Base-by-base conservation (phyloP, 2,888 invertebrate genomes). In the Spilarctia lutea region DNA sequence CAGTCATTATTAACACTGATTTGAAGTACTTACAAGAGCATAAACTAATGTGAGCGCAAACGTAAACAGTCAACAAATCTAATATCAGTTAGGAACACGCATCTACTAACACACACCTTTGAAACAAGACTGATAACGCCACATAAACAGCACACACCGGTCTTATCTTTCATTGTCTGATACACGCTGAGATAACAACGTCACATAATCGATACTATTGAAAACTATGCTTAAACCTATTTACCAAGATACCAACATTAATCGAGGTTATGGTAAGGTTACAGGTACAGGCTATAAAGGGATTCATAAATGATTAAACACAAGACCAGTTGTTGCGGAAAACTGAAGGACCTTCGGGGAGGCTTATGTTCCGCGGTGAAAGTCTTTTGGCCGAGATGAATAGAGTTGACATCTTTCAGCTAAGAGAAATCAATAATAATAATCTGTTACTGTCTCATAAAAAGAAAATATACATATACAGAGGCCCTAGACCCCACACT, bases 161-260 rank as follows among this genome's bases (percentile, higher is more conserved):
- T n/a, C 60, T 63, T 70, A 70, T 70, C 70, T 27, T 20, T 63
- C 24, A 42, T 60, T 42, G 2, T 63, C 11, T 63, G 70, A 70
- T 60, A 63, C 11, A 60, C 30, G 20, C 24, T 42, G 60, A 24
- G 70, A 70, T 70, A 70, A 70, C 3, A 42, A 27, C 20, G 45
- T 48, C 27, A 52, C 39, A 60, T 60, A 60, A 27, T 60, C 18
- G 30, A 70, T 63, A 70, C 30, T 56, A 35, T n/a, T 69, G 13
- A 56, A 35, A 69, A 30, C 27, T 6, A 18, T 11, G 16, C 45
- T 45, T 68, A 20, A 20, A 30, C 30, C 67, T 68, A 68, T 27
- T 68, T 30, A 20, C 8, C n/a, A n/a, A 39, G 18, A 27, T 42
- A 13, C n/a, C 7, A 42, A 3, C 39, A 66, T 7, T 66, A 66